phyloP scores from a whole-genome alignment of 2,888 invertebrate genomes.

The Meganola albula region DNA sequence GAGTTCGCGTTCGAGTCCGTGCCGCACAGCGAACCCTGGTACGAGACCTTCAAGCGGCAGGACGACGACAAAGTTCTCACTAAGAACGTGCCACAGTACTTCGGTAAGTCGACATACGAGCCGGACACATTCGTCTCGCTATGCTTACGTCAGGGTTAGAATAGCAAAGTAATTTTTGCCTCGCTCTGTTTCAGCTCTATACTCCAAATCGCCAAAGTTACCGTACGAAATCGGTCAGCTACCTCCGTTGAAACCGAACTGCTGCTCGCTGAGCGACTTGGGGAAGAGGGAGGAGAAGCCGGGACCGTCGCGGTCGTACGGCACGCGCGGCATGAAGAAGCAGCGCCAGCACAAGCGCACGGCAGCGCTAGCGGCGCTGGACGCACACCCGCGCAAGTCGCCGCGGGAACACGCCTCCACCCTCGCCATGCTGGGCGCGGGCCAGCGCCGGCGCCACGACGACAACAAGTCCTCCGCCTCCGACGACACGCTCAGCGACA shows the following conservation, averaged over 20 bases:
- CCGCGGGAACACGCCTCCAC: slow-evolving; percentile 94
- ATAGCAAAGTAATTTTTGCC: too few species aligned
- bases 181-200: slow-evolving; percentile 63
- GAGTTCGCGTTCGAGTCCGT: slow-evolving; percentile 86
- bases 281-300: slow-evolving; percentile 59
- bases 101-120: slow-evolving; percentile 55
- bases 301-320: slow-evolving; percentile 58
- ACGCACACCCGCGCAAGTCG: slow-evolving; percentile 85
- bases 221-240: slow-evolving; percentile 86
- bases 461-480: slow-evolving; percentile 68
- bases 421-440: slow-evolving; percentile 84
- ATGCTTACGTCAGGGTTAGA: too few species aligned
- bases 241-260: slow-evolving; percentile 78
- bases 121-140: too few species aligned
- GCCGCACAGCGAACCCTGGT: slow-evolving; percentile 87
- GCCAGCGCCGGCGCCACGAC: slow-evolving; percentile 67
- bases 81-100: slow-evolving; percentile 77
- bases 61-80: slow-evolving; percentile 83
- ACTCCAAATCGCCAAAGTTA: slow-evolving; percentile 80
- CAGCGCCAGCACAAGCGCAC: slow-evolving; percentile 53
- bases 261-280: slow-evolving; percentile 69
- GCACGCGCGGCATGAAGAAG: slow-evolving; percentile 64
- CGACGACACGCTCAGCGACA: slow-evolving; percentile 62
- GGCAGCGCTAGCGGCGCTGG: slow-evolving; percentile 49
- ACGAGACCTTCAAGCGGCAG: slow-evolving; percentile 85